Conservation (phyloP, 2,888 invertebrate species). For the Luperina testacea region DNA sequence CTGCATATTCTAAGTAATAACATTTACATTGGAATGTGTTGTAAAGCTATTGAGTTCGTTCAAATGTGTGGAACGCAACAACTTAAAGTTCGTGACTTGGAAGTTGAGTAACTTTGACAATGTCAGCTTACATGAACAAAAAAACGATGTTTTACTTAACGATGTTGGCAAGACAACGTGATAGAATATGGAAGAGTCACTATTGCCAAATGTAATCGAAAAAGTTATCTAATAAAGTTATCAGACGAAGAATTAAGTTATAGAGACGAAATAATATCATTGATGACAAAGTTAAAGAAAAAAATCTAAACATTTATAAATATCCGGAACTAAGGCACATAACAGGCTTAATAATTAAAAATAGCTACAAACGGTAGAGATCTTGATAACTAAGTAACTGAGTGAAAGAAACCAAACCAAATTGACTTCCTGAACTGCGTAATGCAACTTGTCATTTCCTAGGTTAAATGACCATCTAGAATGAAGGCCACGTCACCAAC, state of each 20-base stretch:
- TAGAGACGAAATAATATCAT: neutral
- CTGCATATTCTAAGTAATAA: conserved; percentile 22
- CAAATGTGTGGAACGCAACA: conserved; percentile 59
- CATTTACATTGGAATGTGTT: conserved; percentile 48
- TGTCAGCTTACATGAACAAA: conserved; percentile 3
- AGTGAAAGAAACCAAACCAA: conserved; percentile 67
- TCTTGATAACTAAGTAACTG: conserved; percentile 58
- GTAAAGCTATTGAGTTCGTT: conserved; percentile 21
- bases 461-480: conserved; percentile 50
- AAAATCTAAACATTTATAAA: conserved; percentile 7
- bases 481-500: conserved; percentile 56
- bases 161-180: neutral
- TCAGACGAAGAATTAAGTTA: neutral
- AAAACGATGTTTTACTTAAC: neutral
- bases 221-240: neutral
- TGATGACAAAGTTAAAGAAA: conserved; percentile 3
- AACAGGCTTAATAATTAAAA: conserved; percentile 41
- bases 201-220: neutral
- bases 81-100: conserved; percentile 61
- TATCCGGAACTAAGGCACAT: conserved; percentile 35
- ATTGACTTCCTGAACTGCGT: conserved; percentile 69
- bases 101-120: conserved; percentile 42
- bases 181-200: neutral
- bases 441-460: conserved; percentile 69
- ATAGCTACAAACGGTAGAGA: conserved; percentile 36